Evolutionary conservation across 2,888 invertebrate genomes (phyloP), one percentile per base, ranked within the genome.

Genomic region (Chrysopilus asiliformis): DNA sequence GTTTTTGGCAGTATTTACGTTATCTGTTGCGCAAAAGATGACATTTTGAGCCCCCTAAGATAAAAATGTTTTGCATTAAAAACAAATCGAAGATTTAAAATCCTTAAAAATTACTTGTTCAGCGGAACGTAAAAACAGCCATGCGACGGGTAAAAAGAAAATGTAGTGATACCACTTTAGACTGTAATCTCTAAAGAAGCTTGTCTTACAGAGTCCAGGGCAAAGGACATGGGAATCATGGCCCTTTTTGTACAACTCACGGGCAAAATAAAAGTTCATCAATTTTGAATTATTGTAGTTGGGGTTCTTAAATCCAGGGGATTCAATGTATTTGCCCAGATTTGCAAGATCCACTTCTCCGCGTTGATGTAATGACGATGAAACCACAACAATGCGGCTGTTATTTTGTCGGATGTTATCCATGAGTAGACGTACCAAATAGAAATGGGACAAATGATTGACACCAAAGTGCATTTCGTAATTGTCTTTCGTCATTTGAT

Each of bases 371-470:
- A 84, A 63, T 12, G 71, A 67, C 1, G 84, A 85, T 3, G 82
- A 72, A 2, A 85, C 72, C 17, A 81, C 64, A 13, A 85, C 72
- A 42, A 85, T 67, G 55, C 83, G 41, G 26, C 41, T 40, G 4
- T 42, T 43, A 36, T 47, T 49, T 10, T 36, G 10, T 14, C 37
- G 31, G 10, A 49, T 46, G 15, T 30, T 64, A 33, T 82, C 77
- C 37, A 84, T 51, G 9, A 91, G 65, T 41, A 86, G 63, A 51
- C 78, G 77, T 2, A 87, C 87, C n/a, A 93, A 65, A 34, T 85
- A 68, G 57, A 87, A 91, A 53, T 89, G 91, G 1, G 84, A 85
- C 42, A 89, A 64, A 55, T 87, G 80, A 56, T 87, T 87, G 0
- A 82, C 76, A 10, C 82, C 85, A 47, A 85, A 75, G 56, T 86